Conservation (phyloP, 2,113 vertebrate species). For the Pholis gunnellus region DNA sequence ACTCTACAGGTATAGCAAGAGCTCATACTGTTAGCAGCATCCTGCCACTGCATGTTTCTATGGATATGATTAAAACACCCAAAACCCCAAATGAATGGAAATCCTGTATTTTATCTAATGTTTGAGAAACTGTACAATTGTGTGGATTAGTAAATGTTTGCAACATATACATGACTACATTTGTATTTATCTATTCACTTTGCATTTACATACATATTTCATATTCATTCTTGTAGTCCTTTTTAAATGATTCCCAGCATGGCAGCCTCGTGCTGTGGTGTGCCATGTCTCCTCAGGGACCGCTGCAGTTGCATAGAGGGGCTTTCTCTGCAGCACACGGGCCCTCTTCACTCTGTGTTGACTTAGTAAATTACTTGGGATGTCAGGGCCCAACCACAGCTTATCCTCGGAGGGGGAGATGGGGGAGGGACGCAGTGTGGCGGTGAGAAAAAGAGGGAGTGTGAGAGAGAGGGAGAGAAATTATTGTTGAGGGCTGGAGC, state of each 20-base stretch:
- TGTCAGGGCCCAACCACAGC: constrained; percentile 80
- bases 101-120: background rate
- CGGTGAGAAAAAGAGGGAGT: constrained; percentile 45
- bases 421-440: background rate
- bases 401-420: constrained; percentile 65
- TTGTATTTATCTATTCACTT: constrained; percentile 17
- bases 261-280: constrained; percentile 56
- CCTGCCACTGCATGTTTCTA: background rate
- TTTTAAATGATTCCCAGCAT: constrained; percentile 56
- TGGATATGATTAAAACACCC: background rate
- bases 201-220: constrained; percentile 31
- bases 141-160: constrained; percentile 4
- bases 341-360: constrained; percentile 81
- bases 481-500: constrained; percentile 26
- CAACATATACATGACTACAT: constrained; percentile 16
- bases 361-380: constrained; percentile 82
- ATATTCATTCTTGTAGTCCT: constrained; percentile 30
- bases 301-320: constrained; percentile 64
- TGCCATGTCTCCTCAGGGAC: constrained; percentile 69
- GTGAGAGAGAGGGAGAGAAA: constrained; percentile 34
- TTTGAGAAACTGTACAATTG: constrained; percentile 16
- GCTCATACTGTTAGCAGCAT: background rate
- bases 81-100: background rate
- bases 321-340: constrained; percentile 79
- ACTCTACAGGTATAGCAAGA: background rate